A percentile compares a stretch with the other conserved stretches of the same genome.
Conservation (phyloP, 1,140 invertebrate genomes). For the Caligus rogercresseyi region DNA sequence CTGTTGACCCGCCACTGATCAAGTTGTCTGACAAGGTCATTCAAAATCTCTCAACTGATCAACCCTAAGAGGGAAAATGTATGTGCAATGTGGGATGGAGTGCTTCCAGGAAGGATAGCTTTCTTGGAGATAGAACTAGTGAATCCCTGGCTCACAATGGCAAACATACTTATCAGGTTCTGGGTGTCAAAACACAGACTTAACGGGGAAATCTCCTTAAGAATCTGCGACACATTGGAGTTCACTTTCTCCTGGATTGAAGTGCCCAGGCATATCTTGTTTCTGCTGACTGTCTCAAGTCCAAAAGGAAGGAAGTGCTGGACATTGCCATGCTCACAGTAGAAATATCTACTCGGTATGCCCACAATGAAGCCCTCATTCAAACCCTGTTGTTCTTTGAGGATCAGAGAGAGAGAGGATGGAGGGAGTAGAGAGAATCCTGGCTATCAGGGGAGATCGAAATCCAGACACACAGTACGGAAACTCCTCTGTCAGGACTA, state of each 20-base stretch:
- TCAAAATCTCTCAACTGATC: too few species aligned
- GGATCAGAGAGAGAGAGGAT: slow-evolving; percentile 11
- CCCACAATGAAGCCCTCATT: slow-evolving; percentile 17
- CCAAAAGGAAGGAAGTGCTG: slow-evolving; percentile 14
- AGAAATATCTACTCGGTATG: slow-evolving; percentile 18
- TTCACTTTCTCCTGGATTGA: slow-evolving; percentile 13
- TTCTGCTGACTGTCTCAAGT: slow-evolving; percentile 13
- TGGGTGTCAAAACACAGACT: too few species aligned
- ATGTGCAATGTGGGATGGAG: too few species aligned
- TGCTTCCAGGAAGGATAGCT: too few species aligned
- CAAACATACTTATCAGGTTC: too few species aligned
- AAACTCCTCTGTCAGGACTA: not conserved
- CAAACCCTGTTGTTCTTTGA: slow-evolving; percentile 15
- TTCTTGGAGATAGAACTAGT: too few species aligned
- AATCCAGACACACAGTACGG: not conserved
- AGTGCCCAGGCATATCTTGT: slow-evolving; percentile 17
- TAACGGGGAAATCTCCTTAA: too few species aligned
- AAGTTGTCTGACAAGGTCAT: too few species aligned
- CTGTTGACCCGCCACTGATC: too few species aligned
- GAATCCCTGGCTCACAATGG: too few species aligned
- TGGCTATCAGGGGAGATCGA: not conserved
- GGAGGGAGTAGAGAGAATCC: slow-evolving; percentile 9
- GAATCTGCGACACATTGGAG: too few species aligned
- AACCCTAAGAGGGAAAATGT: too few species aligned
- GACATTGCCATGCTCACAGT: slow-evolving; percentile 17